Percentiles rank a stretch among this genome's conserved stretches.
These are phyloP conservation scores for Sarcophaga bullata DNA, from an alignment of 1,140 invertebrate genomes.

Conservation along the genomic window DNA sequence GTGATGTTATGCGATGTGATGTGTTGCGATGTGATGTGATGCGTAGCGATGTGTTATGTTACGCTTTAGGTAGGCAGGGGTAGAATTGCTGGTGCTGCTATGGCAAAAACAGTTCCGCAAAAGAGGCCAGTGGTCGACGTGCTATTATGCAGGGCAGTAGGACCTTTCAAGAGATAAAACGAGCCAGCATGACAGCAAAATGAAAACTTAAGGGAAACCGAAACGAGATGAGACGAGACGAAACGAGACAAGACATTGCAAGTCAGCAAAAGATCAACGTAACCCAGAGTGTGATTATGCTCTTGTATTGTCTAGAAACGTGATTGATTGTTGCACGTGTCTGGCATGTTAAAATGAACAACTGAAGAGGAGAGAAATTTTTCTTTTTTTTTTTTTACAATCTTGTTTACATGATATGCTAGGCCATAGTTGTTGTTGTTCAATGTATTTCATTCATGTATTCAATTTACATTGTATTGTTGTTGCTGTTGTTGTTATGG, in stretches of 20 bases:
- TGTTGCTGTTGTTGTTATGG: neutral
- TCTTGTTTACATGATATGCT: constrained; percentile 1
- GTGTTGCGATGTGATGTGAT: too few relatives aligned
- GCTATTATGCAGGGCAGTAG: neutral
- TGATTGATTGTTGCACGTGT: constrained; percentile 43
- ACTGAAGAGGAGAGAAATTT: too few relatives aligned
- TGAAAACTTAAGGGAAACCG: too few relatives aligned
- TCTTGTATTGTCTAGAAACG: constrained; percentile 27
- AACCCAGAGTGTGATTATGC: constrained; percentile 30
- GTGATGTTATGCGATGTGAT: neutral
- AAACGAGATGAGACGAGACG: neutral
- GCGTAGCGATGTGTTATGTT: too few relatives aligned
- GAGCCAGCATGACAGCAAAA: too few relatives aligned
- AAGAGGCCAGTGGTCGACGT: neutral
- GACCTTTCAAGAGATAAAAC: neutral
- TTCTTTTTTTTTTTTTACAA: neutral
- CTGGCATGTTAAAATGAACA: constrained; percentile 43
- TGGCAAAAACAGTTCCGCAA: neutral
- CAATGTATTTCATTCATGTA: too few relatives aligned
- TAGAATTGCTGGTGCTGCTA: neutral
- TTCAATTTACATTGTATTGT: neutral
- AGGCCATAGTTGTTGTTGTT: too few relatives aligned
- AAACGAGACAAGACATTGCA: neutral
- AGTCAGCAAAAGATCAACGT: neutral
- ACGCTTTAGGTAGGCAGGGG: neutral